Evolutionary conservation across 2,888 invertebrate genomes (phyloP), one percentile per base, ranked within the genome.

Genomic region (Erebia epiphron): DNA sequence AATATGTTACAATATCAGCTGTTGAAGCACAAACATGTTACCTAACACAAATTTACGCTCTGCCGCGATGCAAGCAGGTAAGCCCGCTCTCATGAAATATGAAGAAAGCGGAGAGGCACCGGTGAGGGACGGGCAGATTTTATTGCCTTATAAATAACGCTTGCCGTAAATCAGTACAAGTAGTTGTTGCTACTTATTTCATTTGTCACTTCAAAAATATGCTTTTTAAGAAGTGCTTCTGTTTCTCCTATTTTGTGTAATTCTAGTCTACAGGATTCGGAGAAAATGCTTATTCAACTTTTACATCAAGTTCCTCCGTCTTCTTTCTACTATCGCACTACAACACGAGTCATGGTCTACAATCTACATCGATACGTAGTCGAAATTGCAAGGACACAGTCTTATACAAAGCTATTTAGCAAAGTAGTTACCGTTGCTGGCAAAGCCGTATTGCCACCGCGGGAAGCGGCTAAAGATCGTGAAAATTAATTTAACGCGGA

Each of bases 71-170:
- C 54, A 52, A 68, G 35, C 35, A 35, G 69, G 69, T 72, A 70
- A 74, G 74, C 72, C 63, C 52, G 66, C 66, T 58, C 69, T 74
- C 72, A 72, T 74, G 72, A 74, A 74, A 74, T 72, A 74, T 74
- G 74, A 74, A 74, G 72, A 72, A 74, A 72, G 62, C 68, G 70
- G 72, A 64, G 52, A 70, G 62, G 49, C 68, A 60, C 68, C 72
- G 49, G 49, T 72, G 70, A 70, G 67, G 70, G 72, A 72, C 72
- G 72, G 70, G 68, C 72, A 74, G 70, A 72, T 72, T 72, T 74
- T 74, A 74, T 74, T 72, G 72, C 74, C 70, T 58, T 72, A 74
- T 72, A 74, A 74, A 72, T 74, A 72, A 72, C 63, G 62, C 69
- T 70, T 52, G 68, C 16, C 72, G 62, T 72, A 72, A 72, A 74